A percentile compares a stretch with the other conserved stretches of the same genome.
Evolutionary conservation across 1,140 invertebrate genomes (phyloP).

Genomic region (Danaus melanippus): DNA sequence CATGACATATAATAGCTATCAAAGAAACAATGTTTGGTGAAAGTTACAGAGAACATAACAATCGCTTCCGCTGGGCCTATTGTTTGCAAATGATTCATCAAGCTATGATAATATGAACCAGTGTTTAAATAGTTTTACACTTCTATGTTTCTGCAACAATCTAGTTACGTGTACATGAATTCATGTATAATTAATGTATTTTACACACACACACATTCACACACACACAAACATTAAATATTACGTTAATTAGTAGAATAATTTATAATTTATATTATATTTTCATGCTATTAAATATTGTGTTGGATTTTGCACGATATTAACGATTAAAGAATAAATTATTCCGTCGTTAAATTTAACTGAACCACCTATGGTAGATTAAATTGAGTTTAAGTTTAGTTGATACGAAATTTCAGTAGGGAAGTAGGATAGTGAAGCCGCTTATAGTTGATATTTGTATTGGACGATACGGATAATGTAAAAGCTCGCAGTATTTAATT

Average conservation of each 20-base stretch:
- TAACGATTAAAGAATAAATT: too few relatives aligned
- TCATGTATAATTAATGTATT: not conserved
- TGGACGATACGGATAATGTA: conserved; percentile 17
- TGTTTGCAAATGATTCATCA: conserved; percentile 55
- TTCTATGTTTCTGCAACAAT: not conserved
- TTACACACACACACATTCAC: too few relatives aligned
- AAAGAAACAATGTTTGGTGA: conserved; percentile 32
- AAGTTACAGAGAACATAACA: conserved; percentile 37
- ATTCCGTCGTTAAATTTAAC: too few relatives aligned
- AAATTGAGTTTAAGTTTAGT: too few relatives aligned
- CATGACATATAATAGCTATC: conserved; percentile 6
- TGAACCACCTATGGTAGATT: too few relatives aligned
- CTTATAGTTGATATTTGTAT: conserved; percentile 1
- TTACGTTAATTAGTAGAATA: not conserved
- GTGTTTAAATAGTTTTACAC: conserved; percentile 11
- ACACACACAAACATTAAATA: not conserved
- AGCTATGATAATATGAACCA: conserved; percentile 18
- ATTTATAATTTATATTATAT: too few relatives aligned
- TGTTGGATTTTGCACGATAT: too few relatives aligned
- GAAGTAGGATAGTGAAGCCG: too few relatives aligned
- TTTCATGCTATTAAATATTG: too few relatives aligned
- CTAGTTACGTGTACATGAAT: not conserved
- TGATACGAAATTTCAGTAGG: too few relatives aligned
- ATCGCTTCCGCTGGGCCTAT: conserved; percentile 45
- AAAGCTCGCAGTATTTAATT: conserved; percentile 51